Evolutionary conservation across 2,888 invertebrate genomes (phyloP), one percentile per base, ranked within the genome.

Genomic region (Petrolisthes cinctipes): DNA sequence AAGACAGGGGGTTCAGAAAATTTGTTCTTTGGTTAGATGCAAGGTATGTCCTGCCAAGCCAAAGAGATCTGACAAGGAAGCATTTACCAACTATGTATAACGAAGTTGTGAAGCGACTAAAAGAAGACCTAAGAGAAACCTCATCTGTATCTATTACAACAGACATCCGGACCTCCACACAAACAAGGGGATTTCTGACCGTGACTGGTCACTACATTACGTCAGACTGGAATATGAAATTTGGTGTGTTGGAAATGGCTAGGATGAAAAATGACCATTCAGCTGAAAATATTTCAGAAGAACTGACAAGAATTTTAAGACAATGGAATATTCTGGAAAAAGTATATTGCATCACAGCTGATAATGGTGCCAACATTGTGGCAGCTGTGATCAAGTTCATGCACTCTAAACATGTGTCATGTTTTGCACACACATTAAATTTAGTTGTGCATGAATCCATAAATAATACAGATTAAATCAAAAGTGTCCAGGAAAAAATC

Each of bases 381-480:
- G 66, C 85, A 68, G 76, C 84, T 17, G 76, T 84, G n/a, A 76
- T 9, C 11, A 79, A 51, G 7, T 11, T 7, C 20, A 53, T 84
- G 57, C 54, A 76, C 9, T 20, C 14, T 23, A 56, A 61, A 20
- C 85, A 79, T 51, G 5, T 80, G 51, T 68, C 80, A 51, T 85
- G 85, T 20, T 79, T 80, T 85, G 71, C 80, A 66, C 80, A 85
- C 71, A 85, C 85, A 4, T 68, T 85, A 68, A 79, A 85, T 80
- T 57, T 85, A 54, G 80, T 85, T n/a, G 85, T 85, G 71, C 84
- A 84, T 20, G 84, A 84, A 54, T 56, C 84, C 20, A 57, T 84
- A 56, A 84, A 61, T 9, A 84, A 84, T 54, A 84, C 75, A 51
- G 14, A 11, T 84, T 76, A 84, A 20, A 61, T 84, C n/a, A 54